These are phyloP conservation scores for Clangula hyemalis DNA, from an alignment of 2,797 vertebrate genomes.

Conservation along the genomic window DNA sequence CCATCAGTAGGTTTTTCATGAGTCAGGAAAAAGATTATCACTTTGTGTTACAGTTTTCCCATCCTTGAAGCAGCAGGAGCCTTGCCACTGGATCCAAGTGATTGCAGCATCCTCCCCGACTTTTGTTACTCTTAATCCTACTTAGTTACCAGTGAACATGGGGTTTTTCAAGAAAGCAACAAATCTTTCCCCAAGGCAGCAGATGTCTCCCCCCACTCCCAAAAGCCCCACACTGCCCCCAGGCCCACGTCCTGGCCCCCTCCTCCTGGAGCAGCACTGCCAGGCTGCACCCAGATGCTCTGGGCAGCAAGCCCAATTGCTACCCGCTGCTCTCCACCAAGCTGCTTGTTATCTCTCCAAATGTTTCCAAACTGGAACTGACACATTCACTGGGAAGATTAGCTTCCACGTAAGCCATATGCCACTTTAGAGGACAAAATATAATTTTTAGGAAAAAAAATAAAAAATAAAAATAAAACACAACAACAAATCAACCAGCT, in stretches of 20 bases:
- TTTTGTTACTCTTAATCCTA: not conserved
- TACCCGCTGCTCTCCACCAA: fast-evolving
- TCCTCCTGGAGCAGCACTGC: not conserved
- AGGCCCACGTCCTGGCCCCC: not conserved
- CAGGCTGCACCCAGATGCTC: not conserved
- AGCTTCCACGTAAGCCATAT: slow-evolving; percentile 1
- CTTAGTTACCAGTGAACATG: not conserved
- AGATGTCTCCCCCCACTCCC: not conserved
- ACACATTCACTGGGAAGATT: not conserved
- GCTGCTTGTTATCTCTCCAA: not conserved
- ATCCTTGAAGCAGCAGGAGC: not conserved
- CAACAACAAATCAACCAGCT: not conserved
- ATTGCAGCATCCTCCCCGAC: not conserved
- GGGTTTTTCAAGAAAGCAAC: not conserved
- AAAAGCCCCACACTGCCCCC: not conserved
- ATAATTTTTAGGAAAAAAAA: not conserved
- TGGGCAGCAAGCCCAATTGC: not conserved
- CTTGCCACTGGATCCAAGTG: fast-evolving
- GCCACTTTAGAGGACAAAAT: slow-evolving; percentile 23
- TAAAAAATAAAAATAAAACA: not conserved
- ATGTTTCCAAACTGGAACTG: slow-evolving; percentile 6
- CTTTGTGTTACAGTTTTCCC: not conserved
- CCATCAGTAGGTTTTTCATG: not conserved
- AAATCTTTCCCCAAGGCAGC: not conserved
- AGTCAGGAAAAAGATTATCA: not conserved